Evolutionary conservation across 2,113 vertebrate genomes (phyloP).

Genomic region (Pampusana beccarii): DNA sequence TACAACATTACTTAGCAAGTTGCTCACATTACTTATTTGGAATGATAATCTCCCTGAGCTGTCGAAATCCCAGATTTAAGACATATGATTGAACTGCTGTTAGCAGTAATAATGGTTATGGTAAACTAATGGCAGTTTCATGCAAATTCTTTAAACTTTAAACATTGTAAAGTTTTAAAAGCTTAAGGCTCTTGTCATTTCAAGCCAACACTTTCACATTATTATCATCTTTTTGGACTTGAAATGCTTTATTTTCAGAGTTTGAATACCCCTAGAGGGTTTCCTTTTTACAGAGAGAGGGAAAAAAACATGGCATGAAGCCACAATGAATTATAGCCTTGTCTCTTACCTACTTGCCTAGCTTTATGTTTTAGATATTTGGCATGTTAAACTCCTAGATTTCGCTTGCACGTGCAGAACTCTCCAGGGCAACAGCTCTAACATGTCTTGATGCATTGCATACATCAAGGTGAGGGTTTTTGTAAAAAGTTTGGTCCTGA

Average conservation of each 20-base stretch:
- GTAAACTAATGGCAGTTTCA: constrained; percentile 53
- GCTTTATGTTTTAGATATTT: constrained; percentile 1
- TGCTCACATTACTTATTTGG: constrained; percentile 14
- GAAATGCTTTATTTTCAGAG: neutral
- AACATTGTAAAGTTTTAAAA: constrained; percentile 33
- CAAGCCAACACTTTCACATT: neutral
- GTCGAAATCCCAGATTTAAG: constrained; percentile 33
- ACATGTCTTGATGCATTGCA: neutral
- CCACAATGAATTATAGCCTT: neutral
- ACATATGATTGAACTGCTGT: constrained; percentile 28
- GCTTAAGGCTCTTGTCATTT: constrained; percentile 32
- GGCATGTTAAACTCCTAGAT: neutral
- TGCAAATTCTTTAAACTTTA: constrained; percentile 56
- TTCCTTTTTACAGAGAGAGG: neutral
- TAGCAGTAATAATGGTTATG: constrained; percentile 41
- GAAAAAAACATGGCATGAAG: neutral
- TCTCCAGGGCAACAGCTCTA: constrained; percentile 11
- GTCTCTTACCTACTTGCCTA: neutral
- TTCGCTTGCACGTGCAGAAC: neutral
- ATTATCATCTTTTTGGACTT: constrained; percentile 1
- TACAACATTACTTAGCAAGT: constrained; percentile 19
- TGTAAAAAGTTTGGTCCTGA: neutral
- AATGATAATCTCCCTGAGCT: constrained; percentile 36
- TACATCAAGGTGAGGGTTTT: neutral
- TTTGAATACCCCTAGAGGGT: neutral